These are phyloP conservation scores for Sandelia bainsii DNA, from an alignment of 2,797 vertebrate genomes.

Conservation along the genomic window DNA sequence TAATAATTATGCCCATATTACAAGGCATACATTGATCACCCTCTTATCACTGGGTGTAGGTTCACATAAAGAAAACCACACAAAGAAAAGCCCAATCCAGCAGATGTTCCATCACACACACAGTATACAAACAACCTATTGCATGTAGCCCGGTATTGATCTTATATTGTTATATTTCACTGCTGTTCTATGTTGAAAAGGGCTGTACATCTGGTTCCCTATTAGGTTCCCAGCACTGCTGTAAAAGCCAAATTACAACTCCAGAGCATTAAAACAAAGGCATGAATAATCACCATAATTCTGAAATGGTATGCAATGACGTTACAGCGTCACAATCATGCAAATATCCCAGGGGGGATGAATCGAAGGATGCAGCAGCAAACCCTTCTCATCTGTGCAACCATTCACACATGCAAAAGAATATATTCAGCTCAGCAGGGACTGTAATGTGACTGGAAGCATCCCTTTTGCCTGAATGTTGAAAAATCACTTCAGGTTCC, in stretches of 20 bases:
- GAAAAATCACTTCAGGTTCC: slow-evolving; percentile 5
- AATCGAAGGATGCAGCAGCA: slow-evolving; percentile 41
- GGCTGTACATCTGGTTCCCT: slow-evolving; percentile 7
- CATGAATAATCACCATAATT: slow-evolving; percentile 18
- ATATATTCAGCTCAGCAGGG: slow-evolving; percentile 12
- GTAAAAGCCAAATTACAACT: slow-evolving; percentile 15
- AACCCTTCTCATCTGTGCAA: slow-evolving; percentile 19
- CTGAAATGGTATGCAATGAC: slow-evolving; percentile 29
- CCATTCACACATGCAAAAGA: slow-evolving; percentile 32
- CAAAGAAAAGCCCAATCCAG: slow-evolving; percentile 17
- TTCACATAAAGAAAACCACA: slow-evolving; percentile 23
- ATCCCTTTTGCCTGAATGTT: neutral
- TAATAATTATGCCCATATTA: neutral
- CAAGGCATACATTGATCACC: slow-evolving; percentile 39
- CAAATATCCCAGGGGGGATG: slow-evolving; percentile 23
- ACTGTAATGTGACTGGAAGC: slow-evolving; percentile 23
- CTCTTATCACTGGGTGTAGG: slow-evolving; percentile 51
- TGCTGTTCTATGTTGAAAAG: slow-evolving; percentile 9
- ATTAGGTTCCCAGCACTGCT: neutral
- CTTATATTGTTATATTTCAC: slow-evolving; percentile 31
- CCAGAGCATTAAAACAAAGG: neutral
- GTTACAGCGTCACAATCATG: slow-evolving; percentile 35
- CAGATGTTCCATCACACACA: slow-evolving; percentile 20
- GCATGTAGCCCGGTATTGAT: slow-evolving; percentile 41
- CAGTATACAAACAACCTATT: slow-evolving; percentile 12